Evolutionary conservation across 2,888 invertebrate genomes (phyloP).

Genomic region (Bursaphelenchus okinawaensis): DNA sequence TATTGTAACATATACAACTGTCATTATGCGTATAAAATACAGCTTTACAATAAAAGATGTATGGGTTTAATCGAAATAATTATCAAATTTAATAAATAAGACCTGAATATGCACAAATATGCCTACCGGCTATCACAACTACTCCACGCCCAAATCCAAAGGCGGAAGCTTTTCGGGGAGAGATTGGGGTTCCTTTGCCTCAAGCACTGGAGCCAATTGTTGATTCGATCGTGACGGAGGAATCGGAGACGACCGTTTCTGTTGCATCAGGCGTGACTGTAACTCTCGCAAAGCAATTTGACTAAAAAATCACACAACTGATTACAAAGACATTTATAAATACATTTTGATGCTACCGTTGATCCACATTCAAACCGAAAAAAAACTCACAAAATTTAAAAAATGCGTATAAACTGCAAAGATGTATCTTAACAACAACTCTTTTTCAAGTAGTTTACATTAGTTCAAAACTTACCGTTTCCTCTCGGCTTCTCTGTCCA

Average conservation of each 20-base stretch:
- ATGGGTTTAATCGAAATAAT: no score
- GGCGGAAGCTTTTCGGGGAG: neutral
- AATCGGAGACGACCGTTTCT: neutral
- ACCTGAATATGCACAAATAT: neutral
- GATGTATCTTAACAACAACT: no score
- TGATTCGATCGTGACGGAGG: neutral
- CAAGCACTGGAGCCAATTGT: neutral
- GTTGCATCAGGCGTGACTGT: slow-evolving; percentile 40
- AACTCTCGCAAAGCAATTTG: slow-evolving; percentile 39
- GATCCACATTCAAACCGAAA: no score
- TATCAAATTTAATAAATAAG: no score
- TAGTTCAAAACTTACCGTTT: slow-evolving; percentile 19
- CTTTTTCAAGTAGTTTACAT: no score
- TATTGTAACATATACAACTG: no score
- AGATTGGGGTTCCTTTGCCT: neutral
- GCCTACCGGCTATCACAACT: neutral
- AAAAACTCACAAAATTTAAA: no score
- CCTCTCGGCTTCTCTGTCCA: slow-evolving; percentile 32
- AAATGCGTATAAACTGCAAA: no score
- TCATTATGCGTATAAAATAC: no score
- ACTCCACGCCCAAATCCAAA: neutral
- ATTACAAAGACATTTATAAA: neutral
- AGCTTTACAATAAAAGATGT: no score
- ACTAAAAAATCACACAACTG: slow-evolving; percentile 14
- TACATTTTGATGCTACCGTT: no score